Conservation (phyloP, 2,113 vertebrate species). For the Glareola pratincola region DNA sequence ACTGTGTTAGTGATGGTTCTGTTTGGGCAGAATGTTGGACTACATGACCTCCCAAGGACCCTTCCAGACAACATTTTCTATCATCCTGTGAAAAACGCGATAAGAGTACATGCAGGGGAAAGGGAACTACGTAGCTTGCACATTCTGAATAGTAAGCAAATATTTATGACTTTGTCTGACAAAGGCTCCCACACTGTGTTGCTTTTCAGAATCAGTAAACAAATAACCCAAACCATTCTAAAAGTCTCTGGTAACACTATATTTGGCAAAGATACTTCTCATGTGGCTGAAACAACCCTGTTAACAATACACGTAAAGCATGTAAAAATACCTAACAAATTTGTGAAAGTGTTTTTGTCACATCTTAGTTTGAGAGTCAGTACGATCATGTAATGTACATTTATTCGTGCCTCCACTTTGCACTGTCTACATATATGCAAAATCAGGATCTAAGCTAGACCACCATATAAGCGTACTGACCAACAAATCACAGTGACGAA, state of each 20-base stretch:
- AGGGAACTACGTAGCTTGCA: background rate
- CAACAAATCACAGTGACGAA: background rate
- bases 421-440: background rate
- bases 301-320: background rate
- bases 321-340: background rate
- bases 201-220: background rate
- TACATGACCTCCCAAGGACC: background rate
- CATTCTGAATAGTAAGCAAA: background rate
- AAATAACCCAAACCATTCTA: background rate
- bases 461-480: background rate
- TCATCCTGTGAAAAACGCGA: background rate
- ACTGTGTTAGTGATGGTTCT: background rate
- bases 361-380: background rate
- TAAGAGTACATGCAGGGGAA: background rate
- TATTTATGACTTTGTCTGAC: background rate
- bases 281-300: background rate
- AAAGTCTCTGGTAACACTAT: background rate
- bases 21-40: background rate
- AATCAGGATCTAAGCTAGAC: background rate
- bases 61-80: background rate
- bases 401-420: background rate
- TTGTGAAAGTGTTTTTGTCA: background rate
- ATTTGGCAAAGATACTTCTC: background rate
- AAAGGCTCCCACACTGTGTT: background rate
- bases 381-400: fast-evolving